Base-by-base conservation (phyloP, 2,888 invertebrate species). In the Drosophila anomalata region DNA sequence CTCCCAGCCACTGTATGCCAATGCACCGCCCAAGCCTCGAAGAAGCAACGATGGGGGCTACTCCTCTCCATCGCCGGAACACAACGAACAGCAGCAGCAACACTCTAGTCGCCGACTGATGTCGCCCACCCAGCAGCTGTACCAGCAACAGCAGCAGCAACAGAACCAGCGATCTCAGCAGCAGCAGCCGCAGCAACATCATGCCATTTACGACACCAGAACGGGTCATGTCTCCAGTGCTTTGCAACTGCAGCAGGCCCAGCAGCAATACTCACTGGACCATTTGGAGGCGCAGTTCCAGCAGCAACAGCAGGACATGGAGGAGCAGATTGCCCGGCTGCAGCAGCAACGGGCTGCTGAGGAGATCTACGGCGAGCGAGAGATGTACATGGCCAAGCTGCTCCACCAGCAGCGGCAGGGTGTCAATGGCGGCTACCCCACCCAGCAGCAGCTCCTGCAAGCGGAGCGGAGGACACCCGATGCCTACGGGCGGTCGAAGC, bases 21-120 rank as follows among this genome's bases (percentile, higher is more conserved):
- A 97, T 91, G 97, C 97, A 3, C 97, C 97, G 11, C 97, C 97
- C 0, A 97, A 97, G 90, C 97, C 97, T 0, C 93, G 96, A 88
- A 93, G 97, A 57, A 94, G 96, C 36, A 96, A 95, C 73, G 96
- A 96, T 85, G 93, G 93, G 9, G 94, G 95, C 39, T 96, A 95
- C 80, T 95, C 95, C 48, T 95, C 96, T 4, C 95, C 95, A 0
- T 95, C 95, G 82, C 95, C 95, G 41, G 95, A 95, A 77, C 93
- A 94, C 61, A 90, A 90, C 51, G 91, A 91, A 67, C 79, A 89
- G 24, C 77, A 73, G 91, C 72, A 76, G 12, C 73, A 76, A 66
- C 88, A 89, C 20, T 74, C 87, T 29, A 88, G 81, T 65, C 89
- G 90, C 12, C 85, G 88, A 61, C 55, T 90, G 14, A 83, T 90